phyloP scores from a whole-genome alignment of 2,888 invertebrate species.

The Heterodera filipjevi region DNA sequence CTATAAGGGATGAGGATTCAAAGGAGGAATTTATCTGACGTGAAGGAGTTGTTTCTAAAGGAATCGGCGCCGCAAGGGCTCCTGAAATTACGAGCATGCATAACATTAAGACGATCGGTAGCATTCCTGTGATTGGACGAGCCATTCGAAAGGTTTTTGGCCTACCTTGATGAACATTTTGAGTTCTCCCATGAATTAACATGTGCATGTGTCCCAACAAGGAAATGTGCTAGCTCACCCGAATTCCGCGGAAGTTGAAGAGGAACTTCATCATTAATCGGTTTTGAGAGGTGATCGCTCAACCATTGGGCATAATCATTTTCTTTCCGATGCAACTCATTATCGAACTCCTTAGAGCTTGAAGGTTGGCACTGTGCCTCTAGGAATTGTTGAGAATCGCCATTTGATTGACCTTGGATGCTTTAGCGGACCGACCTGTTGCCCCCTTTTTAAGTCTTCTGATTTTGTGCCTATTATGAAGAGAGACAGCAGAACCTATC shows the following conservation, averaged over 20 bases:
- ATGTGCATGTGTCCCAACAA: neutral
- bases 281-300: neutral
- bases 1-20: neutral
- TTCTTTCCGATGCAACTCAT: neutral
- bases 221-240: neutral
- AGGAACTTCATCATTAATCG: neutral
- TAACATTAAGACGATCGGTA: neutral
- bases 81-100: neutral
- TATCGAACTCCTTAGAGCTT: neutral
- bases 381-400: neutral
- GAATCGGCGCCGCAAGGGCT: neutral
- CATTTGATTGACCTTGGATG: neutral
- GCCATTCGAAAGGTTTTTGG: neutral
- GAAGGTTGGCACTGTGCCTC: neutral
- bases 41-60: neutral
- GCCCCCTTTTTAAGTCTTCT: neutral
- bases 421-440: neutral
- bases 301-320: neutral
- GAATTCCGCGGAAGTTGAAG: neutral
- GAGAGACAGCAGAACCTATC: neutral
- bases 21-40: neutral
- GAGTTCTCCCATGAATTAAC: neutral
- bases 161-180: neutral
- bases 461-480: too few species aligned
- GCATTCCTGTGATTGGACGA: neutral